A percentile compares a stretch with the other conserved stretches of the same genome.
phyloP scores from a whole-genome alignment of 2,797 vertebrate species.

The Neosalanx taihuensis region DNA sequence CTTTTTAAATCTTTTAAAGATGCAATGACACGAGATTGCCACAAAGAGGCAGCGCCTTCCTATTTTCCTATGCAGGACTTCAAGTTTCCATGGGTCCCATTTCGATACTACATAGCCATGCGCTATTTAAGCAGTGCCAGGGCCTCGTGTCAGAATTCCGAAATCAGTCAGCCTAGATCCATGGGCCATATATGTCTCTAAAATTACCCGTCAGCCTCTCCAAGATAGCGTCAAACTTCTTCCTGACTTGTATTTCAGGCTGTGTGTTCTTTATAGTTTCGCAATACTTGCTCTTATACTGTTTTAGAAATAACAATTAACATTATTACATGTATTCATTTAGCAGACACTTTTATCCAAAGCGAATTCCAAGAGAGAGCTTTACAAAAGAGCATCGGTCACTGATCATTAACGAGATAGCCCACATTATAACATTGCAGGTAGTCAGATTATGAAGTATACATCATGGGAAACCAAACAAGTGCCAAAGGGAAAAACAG shows the following conservation, averaged over 20 bases:
- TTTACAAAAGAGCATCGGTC: no score
- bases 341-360: no score
- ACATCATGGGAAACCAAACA: no score
- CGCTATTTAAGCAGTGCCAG: conserved; percentile 12
- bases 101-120: not conserved
- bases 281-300: not conserved
- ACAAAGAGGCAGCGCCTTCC: conserved; percentile 43
- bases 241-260: not conserved
- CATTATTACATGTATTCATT: no score
- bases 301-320: not conserved
- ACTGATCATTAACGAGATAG: no score
- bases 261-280: not conserved
- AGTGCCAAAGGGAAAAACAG: no score
- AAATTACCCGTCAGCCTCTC: not conserved
- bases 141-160: conserved; percentile 8
- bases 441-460: no score
- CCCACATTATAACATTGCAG: no score
- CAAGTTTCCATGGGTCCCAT: not conserved
- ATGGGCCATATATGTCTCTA: conserved; percentile 28
- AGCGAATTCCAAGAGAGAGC: no score
- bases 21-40: conserved; percentile 33
- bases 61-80: conserved; percentile 23
- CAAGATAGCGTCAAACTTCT: not conserved
- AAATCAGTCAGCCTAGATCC: conserved; percentile 15
- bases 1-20: not conserved